Base-by-base conservation (phyloP, 2,888 invertebrate genomes). In the Fragum fragum region DNA sequence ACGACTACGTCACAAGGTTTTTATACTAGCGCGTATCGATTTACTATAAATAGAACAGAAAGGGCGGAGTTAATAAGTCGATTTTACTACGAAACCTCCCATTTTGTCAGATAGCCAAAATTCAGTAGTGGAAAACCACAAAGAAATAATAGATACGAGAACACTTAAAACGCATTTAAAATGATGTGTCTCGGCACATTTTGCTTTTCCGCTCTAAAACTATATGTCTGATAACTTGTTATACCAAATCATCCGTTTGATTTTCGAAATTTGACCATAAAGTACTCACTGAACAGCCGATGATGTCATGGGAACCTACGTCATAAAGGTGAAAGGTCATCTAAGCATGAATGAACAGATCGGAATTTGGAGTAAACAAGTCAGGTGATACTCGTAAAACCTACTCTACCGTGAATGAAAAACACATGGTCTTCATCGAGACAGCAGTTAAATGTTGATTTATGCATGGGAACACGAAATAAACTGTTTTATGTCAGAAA, bases 311-410 rank as follows among this genome's bases (percentile, higher is more conserved):
- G 61, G 72, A 73, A 75, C 47, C 77, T 66, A 81, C 82, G 85
- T 85, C 84, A 85, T 53, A 57, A 26, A 71, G 83, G 76, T 77
- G 68, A 71, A 66, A 72, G 68, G 66, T 75, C 76, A 76, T n/a
- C 70, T 55, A 32, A 72, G 74, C 73, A 81, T 81, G 81, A 81
- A 75, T 79, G 79, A 81, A 76, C 55, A 75, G 69, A 76, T 71
- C 68, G 36, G 73, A 42, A 72, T 76, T 81, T 66, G 71, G 84
- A 75, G 84, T 84, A 84, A 84, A 84, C 84, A 84, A 84, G 72
- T 55, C 68, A 47, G 7, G 47, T 68, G 68, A 68, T 32, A 36
- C 63, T 21, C 76, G 76, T 76, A 69, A 61, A 47, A 73, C 21
- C 32, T 68, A 73, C 73, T 76, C 80, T 69, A 68, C 69, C 80